Base-by-base conservation (phyloP, 2,797 vertebrate species). In the Clarias fuscus region DNA sequence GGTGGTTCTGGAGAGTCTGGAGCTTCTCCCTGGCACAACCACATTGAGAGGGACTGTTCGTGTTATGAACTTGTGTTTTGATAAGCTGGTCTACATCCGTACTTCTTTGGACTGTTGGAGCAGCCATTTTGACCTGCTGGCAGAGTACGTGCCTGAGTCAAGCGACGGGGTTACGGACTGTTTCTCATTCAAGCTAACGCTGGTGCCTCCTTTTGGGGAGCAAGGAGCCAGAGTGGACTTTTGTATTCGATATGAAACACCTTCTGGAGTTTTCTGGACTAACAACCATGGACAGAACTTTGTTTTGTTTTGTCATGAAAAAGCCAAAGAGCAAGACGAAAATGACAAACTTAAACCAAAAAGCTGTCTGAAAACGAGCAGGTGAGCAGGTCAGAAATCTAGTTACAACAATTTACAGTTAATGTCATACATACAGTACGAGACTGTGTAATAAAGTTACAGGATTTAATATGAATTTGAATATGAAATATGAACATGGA, bases 201-300 rank as follows among this genome's bases (percentile, higher is more conserved):
- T 99, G 86, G 95, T 96, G 88, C 97, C 97, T 73, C 97, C 96
- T 11, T 97, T 97, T 67, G 94, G 94, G 84, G 93, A 94, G 78
- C 93, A 95, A 62, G 97, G 96, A 72, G 90, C 92, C 87, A 95
- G 95, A 88, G 95, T 99, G 82, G 97, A 99, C 88, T 99, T 99
- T 93, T 99, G 97, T 86, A 95, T 99, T 93, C 95, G 98, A 43
- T 99, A 97, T 0, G 97, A 99, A 92, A 99, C 98, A 53, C 92
- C 96, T 0, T 56, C 92, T 37, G 98, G 97, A 65, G 97, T 92
- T 40, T 99, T 99, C 94, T 99, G 98, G 98, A 94, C 96, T 90
- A 99, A 98, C 93, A 99, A 99, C n/a, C 85, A 95, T 24, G 93
- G 93, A 89, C 92, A 90, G 86, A 99, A 99, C 93, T 99, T 98